Base-by-base conservation (phyloP, 1,140 invertebrate species). In the Myzus persicae region DNA sequence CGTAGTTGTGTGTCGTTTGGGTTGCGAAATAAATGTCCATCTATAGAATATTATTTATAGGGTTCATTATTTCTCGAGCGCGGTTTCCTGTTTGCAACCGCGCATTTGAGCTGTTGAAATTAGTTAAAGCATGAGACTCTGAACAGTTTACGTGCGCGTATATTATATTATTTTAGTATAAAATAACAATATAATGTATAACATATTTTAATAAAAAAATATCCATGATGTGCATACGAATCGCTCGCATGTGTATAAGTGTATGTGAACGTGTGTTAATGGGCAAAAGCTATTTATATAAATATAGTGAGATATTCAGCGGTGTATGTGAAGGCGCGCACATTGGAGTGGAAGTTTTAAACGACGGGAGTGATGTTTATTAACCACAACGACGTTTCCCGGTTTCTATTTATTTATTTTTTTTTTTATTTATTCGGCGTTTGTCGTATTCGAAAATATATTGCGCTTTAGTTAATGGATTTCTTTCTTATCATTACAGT, bases 401-500 rank as follows among this genome's bases (percentile, higher is more conserved):
- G 88, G 48, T 38, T 54, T 89, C 22, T 85, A 85, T 85, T 44
- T 85, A 44, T 54, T n/a, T 42, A 40, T 42, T 89, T 89, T 38
- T 51, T 38, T 51, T 89, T 51, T 87, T 88, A 36, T 26, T 44
- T 48, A 48, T 48, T 48, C 31, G 42, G 38, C 18, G 44, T 18
- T 48, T 88, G 44, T 48, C 48, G 38, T 48, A 88, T 24, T 48
- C 44, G 85, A 88, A 88, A 88, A 88, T 48, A 48, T 87, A 87
- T 87, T 87, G 85, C 44, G 14, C 31, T 88, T n/a, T 88, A 87
- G 85, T 46, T 88, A 88, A 48, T 88, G 44, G 85, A 36, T 48
- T 88, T 88, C n/a, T 88, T 88, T 88, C 59, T 88, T 36, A 22
- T 88, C n/a, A 6, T 46, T 87, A 20, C 9, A 36, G 85, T 88